These are phyloP conservation scores for Pteronotus mesoamericanus DNA, from an alignment of 2,797 vertebrate genomes.

Conservation along the genomic window DNA sequence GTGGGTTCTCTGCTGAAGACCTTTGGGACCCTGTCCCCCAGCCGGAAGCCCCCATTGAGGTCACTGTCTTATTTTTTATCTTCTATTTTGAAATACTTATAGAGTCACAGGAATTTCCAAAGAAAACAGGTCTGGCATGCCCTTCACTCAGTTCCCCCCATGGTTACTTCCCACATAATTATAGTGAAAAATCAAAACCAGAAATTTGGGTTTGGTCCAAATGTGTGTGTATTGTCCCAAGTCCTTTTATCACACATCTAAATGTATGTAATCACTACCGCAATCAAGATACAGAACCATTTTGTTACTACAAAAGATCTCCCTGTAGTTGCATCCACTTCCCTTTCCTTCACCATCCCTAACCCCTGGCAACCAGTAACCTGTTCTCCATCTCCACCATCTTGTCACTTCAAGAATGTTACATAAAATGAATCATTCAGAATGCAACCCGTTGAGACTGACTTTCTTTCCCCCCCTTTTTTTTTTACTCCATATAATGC, in stretches of 20 bases:
- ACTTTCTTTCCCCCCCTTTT: not conserved
- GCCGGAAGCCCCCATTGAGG: not conserved
- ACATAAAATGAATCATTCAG: not conserved
- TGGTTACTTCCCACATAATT: not conserved
- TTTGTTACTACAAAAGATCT: not conserved
- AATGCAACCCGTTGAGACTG: not conserved
- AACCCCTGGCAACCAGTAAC: not conserved
- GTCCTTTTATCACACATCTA: not conserved
- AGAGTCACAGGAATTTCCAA: constrained; percentile 13
- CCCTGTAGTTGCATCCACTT: not conserved
- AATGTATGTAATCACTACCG: not conserved
- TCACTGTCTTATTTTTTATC: not conserved
- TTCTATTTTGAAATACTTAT: constrained; percentile 14
- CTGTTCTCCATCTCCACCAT: not conserved
- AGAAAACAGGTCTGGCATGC: not conserved
- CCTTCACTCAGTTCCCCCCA: not conserved
- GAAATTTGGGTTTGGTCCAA: not conserved
- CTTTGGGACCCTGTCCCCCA: not conserved
- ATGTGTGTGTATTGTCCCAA: not conserved
- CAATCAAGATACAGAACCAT: not conserved
- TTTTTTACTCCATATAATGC: not conserved
- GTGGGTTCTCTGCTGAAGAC: not conserved
- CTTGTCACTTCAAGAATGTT: not conserved
- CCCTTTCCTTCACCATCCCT: not conserved
- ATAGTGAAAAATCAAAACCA: not conserved